Evolutionary conservation across 2,888 invertebrate species (phyloP).

Genomic region (Cepaea hortensis): DNA sequence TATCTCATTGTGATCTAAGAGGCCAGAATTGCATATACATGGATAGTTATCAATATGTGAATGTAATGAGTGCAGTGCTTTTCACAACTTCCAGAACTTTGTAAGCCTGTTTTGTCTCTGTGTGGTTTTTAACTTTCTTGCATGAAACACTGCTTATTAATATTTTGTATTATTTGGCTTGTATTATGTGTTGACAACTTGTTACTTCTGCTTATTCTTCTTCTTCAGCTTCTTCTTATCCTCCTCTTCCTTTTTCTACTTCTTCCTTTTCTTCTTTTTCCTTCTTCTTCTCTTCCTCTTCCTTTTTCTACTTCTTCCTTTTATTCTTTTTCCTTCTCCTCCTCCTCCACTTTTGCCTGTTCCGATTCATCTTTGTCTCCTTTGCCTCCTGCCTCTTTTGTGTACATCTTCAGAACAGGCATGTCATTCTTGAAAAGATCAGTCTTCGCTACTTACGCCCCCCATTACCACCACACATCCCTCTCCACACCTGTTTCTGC

Average conservation of each 20-base stretch:
- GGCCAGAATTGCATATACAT: too few relatives aligned
- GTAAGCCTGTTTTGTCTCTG: too few relatives aligned
- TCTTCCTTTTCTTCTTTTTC: not conserved
- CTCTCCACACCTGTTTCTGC: not conserved
- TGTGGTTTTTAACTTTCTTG: too few relatives aligned
- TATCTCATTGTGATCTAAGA: too few relatives aligned
- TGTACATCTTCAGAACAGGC: not conserved
- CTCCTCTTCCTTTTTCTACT: not conserved
- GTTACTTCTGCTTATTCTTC: not conserved
- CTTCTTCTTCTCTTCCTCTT: not conserved
- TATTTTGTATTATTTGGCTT: too few relatives aligned
- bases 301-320: not conserved
- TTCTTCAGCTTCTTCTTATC: not conserved
- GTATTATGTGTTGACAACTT: too few relatives aligned
- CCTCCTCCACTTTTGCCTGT: not conserved
- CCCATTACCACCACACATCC: not conserved
- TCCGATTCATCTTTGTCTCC: not conserved
- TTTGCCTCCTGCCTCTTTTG: not conserved
- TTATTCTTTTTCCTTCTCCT: not conserved
- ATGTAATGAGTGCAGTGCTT: too few relatives aligned
- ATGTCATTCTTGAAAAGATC: not conserved
- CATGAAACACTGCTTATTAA: too few relatives aligned
- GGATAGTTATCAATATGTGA: too few relatives aligned
- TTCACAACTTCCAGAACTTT: too few relatives aligned
- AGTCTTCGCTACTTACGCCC: not conserved